These are phyloP conservation scores for Dastarcus helophoroides DNA, from an alignment of 2,888 invertebrate genomes.

Conservation along the genomic window DNA sequence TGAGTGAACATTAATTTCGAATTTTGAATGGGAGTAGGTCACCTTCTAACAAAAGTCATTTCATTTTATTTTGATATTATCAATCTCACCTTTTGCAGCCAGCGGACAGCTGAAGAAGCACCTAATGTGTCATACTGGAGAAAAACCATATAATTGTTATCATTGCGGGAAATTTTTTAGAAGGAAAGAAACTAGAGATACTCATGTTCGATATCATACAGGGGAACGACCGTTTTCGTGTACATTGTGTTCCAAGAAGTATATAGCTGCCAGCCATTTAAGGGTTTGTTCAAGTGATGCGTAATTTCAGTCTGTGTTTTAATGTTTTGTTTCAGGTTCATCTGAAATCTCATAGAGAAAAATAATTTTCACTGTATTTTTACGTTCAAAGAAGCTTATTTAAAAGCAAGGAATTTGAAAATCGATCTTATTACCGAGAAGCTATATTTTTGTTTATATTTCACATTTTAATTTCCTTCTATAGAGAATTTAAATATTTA, in stretches of 20 bases:
- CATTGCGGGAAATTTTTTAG: constrained; percentile 34
- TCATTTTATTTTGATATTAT: too few species aligned
- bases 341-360: constrained; percentile 28
- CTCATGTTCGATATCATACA: constrained; percentile 34
- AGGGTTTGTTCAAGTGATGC: constrained; percentile 25
- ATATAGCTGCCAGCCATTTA: constrained; percentile 33
- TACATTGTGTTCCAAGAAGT: constrained; percentile 32
- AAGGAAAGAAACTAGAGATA: constrained; percentile 35
- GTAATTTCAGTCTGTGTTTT: not conserved
- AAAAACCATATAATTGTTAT: constrained; percentile 34
- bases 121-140: constrained; percentile 31
- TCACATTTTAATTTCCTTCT: too few species aligned
- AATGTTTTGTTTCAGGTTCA: constrained; percentile 29
- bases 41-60: too few species aligned
- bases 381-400: too few species aligned
- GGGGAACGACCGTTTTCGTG: constrained; percentile 33
- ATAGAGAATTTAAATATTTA: too few species aligned
- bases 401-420: too few species aligned
- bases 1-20: too few species aligned
- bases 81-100: constrained; percentile 29
- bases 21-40: too few species aligned
- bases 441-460: too few species aligned
- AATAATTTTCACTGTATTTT: constrained; percentile 10
- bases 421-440: too few species aligned
- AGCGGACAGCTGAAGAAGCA: constrained; percentile 33